Evolutionary conservation across 2,797 vertebrate genomes (phyloP).

Genomic region (Holocentrus rufus): DNA sequence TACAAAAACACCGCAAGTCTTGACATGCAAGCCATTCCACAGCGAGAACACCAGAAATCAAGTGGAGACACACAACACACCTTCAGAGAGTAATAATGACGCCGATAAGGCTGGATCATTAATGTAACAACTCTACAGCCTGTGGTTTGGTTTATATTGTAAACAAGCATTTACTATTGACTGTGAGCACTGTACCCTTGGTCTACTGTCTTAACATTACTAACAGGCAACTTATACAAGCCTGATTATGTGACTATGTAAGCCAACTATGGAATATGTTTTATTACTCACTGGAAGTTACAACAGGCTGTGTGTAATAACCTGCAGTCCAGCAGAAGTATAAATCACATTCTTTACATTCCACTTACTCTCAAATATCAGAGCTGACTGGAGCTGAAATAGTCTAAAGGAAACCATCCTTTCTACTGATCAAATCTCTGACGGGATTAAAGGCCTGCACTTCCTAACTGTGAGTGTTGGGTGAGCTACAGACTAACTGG

Average conservation of each 20-base stretch:
- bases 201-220: neutral
- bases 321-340: neutral
- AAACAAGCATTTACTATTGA: slow-evolving; percentile 10
- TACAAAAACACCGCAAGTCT: slow-evolving; percentile 77
- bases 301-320: slow-evolving; percentile 5
- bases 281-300: neutral
- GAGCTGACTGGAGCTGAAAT: slow-evolving; percentile 11
- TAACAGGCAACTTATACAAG: neutral
- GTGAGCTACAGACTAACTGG: slow-evolving; percentile 32
- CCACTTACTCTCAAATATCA: slow-evolving; percentile 10
- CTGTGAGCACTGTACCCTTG: neutral
- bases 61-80: slow-evolving; percentile 48
- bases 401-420: slow-evolving; percentile 13
- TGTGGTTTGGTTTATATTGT: neutral
- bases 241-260: neutral
- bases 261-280: neutral
- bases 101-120: slow-evolving; percentile 12
- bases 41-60: slow-evolving; percentile 57
- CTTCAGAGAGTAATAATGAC: slow-evolving; percentile 24
- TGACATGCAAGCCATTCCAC: slow-evolving; percentile 77
- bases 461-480: slow-evolving; percentile 50
- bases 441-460: slow-evolving; percentile 61
- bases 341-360: slow-evolving; percentile 5
- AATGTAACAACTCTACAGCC: neutral
- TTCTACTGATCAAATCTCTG: slow-evolving; percentile 51